Base-by-base conservation (phyloP, 2,888 invertebrate genomes). In the Phyllotreta striolata region DNA sequence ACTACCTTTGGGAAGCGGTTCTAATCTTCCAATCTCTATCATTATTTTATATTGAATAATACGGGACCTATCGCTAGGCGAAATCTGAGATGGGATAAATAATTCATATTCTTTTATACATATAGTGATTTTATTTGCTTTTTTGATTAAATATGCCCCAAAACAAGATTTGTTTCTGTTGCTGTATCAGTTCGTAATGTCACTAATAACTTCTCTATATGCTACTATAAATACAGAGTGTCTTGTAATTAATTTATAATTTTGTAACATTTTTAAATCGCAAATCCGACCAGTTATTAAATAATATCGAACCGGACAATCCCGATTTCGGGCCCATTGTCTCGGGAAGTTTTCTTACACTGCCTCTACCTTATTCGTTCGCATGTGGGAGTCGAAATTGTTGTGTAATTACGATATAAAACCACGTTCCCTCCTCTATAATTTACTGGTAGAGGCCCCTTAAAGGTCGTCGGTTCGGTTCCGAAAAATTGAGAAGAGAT, bases 1-100 rank as follows among this genome's bases (percentile, higher is more conserved):
- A 61, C 65, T 64, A 68, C 61, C 63, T 69, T 66, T 64, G 55
- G 56, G 56, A 56, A 68, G 66, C 61, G 60, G 44, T 60, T 69
- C 63, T 70, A 66, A 72, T 72, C 70, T 70, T 60, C 55, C 69
- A 67, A 72, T 72, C 71, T 72, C 49, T 70, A 69, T 68, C 69
- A 69, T 69, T 69, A 66, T 56, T 51, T 38, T 44, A 62, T 41
- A 41, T 57, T 66, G 65, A 65, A 62, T 46, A 60, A 65, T 49
- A 65, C 58, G 57, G 58, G 49, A 54, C 52, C 37, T 24, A 49
- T 58, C 55, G 56, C 56, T 52, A 38, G 44, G 40, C 54, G 63
- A 58, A 63, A 64, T 64, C 61, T 57, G 64, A 57, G 46, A 64
- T 51, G 59, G 41, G 10, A 51, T 59, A 41, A 59, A 59, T 59